Base-by-base conservation (phyloP, 1,140 invertebrate genomes). In the Pemphigus obesinymphae region DNA sequence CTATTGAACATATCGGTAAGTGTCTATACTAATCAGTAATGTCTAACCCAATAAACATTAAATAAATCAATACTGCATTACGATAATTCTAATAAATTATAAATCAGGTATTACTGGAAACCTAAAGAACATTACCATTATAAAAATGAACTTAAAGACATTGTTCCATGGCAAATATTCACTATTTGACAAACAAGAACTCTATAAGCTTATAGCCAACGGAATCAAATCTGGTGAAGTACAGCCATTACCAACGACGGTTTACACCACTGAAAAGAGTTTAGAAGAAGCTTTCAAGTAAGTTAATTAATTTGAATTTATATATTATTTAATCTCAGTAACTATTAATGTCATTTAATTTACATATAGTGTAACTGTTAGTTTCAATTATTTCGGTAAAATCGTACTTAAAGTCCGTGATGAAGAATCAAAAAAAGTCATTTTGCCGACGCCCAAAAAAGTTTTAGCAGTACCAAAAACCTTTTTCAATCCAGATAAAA, bases 401-500 rank as follows among this genome's bases (percentile, higher is more conserved):
- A 96, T 99, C 15, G 85, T 98, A 20, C 86, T 98, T 55, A 94
- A 97, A 87, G 92, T 99, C 58, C 90, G 92, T 20, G 90, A 93
- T 26, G 94, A 96, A 86, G 93, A 95, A 86, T 85, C 90, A 45
- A 82, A 70, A 15, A 89, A 88, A 83, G 85, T 87, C 0, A 83
- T 89, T 2, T 85, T 88, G 43, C 88, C 91, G 1, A 85, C 85
- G 17, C 55, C 86, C 4, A 91, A 90, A 84, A 88, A 91, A 2
- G 90, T 96, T 5, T 88, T 89, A 6, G 94, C 95, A 17, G 91
- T 96, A 83, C 93, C 95, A 31, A 90, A 93, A 83, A 93, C 93
- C 5, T 93, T 95, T 85, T 94, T 97, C 90, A 91, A 96, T 84
- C 93, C 94, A 2, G 90, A 93, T 43, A 96, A 97, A 86, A 92